These are phyloP conservation scores for Chalcosyrphus nemorum DNA, from an alignment of 2,888 invertebrate species.

Conservation along the genomic window DNA sequence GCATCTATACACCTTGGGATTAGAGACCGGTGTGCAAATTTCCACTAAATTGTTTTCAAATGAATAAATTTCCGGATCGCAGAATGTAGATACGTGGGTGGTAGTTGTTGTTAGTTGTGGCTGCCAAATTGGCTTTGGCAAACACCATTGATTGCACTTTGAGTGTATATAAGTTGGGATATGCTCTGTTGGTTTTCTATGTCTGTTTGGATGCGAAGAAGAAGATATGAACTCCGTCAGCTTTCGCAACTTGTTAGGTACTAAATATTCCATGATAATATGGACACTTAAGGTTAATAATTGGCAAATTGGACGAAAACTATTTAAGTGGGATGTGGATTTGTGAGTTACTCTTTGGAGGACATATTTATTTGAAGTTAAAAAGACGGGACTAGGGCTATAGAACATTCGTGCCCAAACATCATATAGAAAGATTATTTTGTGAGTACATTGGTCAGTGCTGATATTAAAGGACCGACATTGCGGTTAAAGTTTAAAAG, in stretches of 20 bases:
- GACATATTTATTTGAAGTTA: no score
- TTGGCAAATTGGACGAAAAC: not conserved
- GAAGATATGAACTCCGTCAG: not conserved
- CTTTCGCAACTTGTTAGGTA: conserved; percentile 9
- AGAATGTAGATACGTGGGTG: not conserved
- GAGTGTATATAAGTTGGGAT: not conserved
- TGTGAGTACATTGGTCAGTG: no score
- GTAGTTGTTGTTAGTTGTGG: conserved; percentile 7
- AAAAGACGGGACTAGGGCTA: no score
- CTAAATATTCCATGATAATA: not conserved
- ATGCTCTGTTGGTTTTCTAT: not conserved
- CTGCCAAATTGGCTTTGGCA: conserved; percentile 33
- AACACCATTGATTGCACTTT: not conserved
- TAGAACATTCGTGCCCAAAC: no score
- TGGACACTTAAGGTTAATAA: not conserved
- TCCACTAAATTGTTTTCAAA: not conserved
- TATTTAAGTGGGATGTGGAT: not conserved
- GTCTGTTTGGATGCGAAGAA: not conserved
- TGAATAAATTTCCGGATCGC: conserved; percentile 12
- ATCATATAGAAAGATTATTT: no score
- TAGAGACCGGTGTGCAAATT: not conserved
- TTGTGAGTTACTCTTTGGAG: no score
- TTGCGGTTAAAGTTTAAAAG: no score
- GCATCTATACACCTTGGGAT: not conserved
- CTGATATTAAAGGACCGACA: no score